Base-by-base conservation (phyloP, 2,113 vertebrate genomes). In the Pygathrix nemaeus region DNA sequence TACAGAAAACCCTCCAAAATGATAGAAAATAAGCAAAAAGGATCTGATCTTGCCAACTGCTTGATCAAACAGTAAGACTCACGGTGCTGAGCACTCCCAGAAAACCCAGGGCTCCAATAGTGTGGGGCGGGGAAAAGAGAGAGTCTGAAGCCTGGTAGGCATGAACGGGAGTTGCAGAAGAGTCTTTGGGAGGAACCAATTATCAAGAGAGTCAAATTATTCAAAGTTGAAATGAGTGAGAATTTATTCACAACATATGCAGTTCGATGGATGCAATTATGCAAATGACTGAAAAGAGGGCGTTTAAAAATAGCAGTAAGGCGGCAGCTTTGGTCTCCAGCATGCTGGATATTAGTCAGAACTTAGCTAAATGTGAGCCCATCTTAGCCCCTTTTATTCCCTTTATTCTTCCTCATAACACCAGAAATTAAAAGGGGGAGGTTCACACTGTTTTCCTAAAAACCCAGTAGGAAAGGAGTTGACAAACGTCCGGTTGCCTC, bases 201-300 rank as follows among this genome's bases (percentile, higher is more conserved):
- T 48, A 81, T 13, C 78, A 52, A 87, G 20, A 97, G 35, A 96
- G 57, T 73, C 89, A 35, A 88, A 80, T 59, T 59, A 78, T 87
- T 94, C 66, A 59, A 84, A 82, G 82, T 43, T 88, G 79, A 95
- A 94, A 83, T 32, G 83, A 93, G 80, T 95, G 95, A 93, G 81
- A 89, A 95, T 97, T 97, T 97, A 98, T 97, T 97, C 92, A 96
- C 92, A 90, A 95, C 70, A 35, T 92, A 88, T 61, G 96, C 52
- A 85, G 93, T 86, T 92, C 96, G 92, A 55, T 35, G 90, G 27
- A 85, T 61, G 66, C 32, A 80, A 66, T 68, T 95, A 97, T 92
- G 92, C 87, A 93, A 79, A 96, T 89, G 9, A 48, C 55, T 76
- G 43, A 68, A 40, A 75, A 93, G 68, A 70, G 88, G 76, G 17